Evolutionary conservation across 1,140 invertebrate genomes (phyloP).

Genomic region (Conus betulinus): DNA sequence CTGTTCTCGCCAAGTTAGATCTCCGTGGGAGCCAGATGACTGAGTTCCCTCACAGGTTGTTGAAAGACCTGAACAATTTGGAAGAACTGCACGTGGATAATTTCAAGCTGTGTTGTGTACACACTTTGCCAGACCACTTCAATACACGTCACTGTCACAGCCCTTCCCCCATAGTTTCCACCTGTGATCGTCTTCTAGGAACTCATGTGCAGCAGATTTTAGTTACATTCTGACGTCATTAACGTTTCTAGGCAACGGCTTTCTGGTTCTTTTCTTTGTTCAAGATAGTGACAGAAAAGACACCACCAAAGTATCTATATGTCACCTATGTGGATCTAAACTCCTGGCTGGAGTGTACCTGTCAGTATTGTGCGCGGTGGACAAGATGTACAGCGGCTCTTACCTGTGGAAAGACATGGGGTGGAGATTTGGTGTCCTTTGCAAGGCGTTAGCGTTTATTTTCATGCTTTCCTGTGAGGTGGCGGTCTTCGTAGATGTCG

Average conservation of each 20-base stretch:
- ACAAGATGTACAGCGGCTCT: conserved; percentile 52
- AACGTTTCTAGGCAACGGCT: conserved; percentile 45
- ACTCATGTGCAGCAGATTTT: conserved; percentile 34
- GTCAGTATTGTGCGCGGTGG: conserved; percentile 59
- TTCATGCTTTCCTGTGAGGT: conserved; percentile 36
- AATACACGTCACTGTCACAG: conserved; percentile 41
- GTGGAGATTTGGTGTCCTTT: conserved; percentile 25
- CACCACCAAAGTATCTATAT: conserved; percentile 45
- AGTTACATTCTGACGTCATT: conserved; percentile 43
- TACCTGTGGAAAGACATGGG: conserved; percentile 47
- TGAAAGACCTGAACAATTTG: conserved; percentile 13
- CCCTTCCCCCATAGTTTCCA: conserved; percentile 44
- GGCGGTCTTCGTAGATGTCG: conserved; percentile 29
- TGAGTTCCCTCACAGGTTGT: too few species aligned
- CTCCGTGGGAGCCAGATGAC: too few species aligned
- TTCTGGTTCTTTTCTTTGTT: conserved; percentile 30
- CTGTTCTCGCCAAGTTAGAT: too few species aligned
- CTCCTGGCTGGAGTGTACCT: conserved; percentile 66
- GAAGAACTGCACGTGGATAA: conserved; percentile 36
- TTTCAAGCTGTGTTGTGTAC: conserved; percentile 48
- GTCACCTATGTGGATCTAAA: conserved; percentile 57
- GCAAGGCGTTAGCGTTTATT: conserved; percentile 24
- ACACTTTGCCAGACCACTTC: background rate
- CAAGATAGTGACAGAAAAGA: background rate
- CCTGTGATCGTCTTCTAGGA: conserved; percentile 51